A percentile compares a stretch with the other conserved stretches of the same genome.
phyloP scores from a whole-genome alignment of 2,888 invertebrate species.

The Sinohyriopsis cumingii region DNA sequence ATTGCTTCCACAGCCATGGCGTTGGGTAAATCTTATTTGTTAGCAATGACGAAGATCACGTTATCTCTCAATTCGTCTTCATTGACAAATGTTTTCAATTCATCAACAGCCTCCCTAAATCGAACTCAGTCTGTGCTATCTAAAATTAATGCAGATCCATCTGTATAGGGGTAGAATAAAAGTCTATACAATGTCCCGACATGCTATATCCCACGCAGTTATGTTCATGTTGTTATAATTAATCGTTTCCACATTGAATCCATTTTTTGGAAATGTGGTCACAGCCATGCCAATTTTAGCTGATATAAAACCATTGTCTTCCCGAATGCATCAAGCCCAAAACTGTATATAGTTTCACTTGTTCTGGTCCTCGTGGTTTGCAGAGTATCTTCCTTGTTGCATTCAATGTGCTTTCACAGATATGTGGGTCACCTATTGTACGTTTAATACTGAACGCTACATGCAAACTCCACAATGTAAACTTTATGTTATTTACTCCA shows the following conservation, averaged over 20 bases:
- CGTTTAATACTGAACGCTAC: no score
- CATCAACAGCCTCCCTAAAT: conserved; percentile 36
- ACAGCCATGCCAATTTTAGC: conserved; percentile 46
- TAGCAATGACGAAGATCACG: conserved; percentile 41
- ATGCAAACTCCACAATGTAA: no score
- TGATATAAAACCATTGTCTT: conserved; percentile 48
- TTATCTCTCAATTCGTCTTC: conserved; percentile 36
- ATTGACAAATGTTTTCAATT: conserved; percentile 10
- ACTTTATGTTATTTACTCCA: no score
- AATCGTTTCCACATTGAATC: conserved; percentile 51
- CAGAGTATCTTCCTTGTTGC: background rate
- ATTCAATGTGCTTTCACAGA: no score
- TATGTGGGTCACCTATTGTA: no score
- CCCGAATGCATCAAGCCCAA: conserved; percentile 48
- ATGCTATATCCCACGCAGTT: conserved; percentile 48
- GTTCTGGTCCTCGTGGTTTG: conserved; percentile 2
- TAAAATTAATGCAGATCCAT: conserved; percentile 46
- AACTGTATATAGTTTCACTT: conserved; percentile 19
- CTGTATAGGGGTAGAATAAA: conserved; percentile 40
- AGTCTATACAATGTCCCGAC: conserved; percentile 37
- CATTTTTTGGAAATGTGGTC: conserved; percentile 53
- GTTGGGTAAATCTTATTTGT: conserved; percentile 50
- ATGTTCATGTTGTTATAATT: conserved; percentile 29
- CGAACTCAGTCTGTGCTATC: conserved; percentile 51
- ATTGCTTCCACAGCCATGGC: conserved; percentile 39